Base-by-base conservation (phyloP, 2,797 vertebrate genomes). In the Myoxocephalus aenaeus region DNA sequence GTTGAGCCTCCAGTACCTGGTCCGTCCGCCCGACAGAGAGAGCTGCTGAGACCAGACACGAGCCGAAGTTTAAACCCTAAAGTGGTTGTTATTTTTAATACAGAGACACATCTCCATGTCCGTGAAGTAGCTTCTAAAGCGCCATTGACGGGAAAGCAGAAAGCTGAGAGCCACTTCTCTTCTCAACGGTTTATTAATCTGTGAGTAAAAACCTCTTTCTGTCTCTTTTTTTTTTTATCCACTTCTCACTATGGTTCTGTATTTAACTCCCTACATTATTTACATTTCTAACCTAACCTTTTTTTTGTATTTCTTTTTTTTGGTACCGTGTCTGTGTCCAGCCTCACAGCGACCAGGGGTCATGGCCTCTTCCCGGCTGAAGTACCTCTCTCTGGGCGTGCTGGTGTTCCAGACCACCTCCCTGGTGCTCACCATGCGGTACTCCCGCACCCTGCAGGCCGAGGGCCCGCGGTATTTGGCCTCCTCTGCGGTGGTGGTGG, bases 391-490 rank as follows among this genome's bases (percentile, higher is more conserved):
- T 62, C 92, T 99, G 93, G 96, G 97, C 57, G 96, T 99, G 90
- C 94, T 99, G 94, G 98, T 99, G 79, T 97, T 99, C 91, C 98
- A 99, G 95, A 99, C 98, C 79, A 99, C 98, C 20, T 97, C 97
- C 68, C 94, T 99, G 93, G 98, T 99, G 78, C 94, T 99, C 84
- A 99, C 97, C 54, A 99, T 99, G 98, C 96, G 98, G 40, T 99
- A 97, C 91, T 99, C 98, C 65, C 97, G 98, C 69, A 99, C 98
- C 1, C 92, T 98, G 83, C 97, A 96, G 91, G 96, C 96, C 18
- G 98, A 99, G 12, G 98, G 98, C 42, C 98, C 97, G 5, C 97
- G 97, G 14, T 99, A 99, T 92, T 94, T 99, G 61, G 97, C 98
- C 70, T 99, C 98, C 62, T 99, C 98, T 2, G 98, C 98, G 1